A percentile compares a stretch with the other conserved stretches of the same genome.
Conservation (phyloP, 2,113 vertebrate genomes). For the Antennarius striatus region DNA sequence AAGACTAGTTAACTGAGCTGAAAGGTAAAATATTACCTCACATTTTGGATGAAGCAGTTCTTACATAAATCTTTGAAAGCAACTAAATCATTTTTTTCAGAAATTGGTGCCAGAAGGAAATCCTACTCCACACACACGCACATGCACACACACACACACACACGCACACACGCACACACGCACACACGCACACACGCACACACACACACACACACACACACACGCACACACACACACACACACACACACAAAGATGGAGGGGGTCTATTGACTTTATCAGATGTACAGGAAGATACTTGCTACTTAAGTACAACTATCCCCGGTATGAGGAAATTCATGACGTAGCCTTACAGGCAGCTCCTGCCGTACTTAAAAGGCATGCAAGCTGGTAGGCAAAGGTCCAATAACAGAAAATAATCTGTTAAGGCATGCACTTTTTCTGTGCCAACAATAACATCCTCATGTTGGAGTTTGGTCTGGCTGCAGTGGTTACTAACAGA, state of each 20-base stretch:
- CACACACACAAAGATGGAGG: constrained; percentile 7
- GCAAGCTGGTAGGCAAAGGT: constrained; percentile 45
- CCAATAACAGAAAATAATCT: constrained; percentile 43
- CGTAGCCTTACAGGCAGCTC: constrained; percentile 31
- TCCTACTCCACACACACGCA: constrained; percentile 10
- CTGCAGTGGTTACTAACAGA: constrained; percentile 32
- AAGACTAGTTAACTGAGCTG: constrained; percentile 34
- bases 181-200: no score
- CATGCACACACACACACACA: no score
- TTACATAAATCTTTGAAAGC: constrained; percentile 43
- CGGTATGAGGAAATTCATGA: constrained; percentile 56
- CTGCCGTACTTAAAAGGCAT: constrained; percentile 34
- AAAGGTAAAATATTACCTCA: constrained; percentile 57
- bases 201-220: no score
- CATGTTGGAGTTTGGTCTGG: constrained; percentile 33
- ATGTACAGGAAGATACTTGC: constrained; percentile 33
- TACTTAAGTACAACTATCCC: constrained; percentile 48
- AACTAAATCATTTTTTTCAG: constrained; percentile 61
- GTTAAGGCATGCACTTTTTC: constrained; percentile 39
- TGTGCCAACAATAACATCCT: constrained; percentile 68
- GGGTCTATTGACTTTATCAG: constrained; percentile 59
- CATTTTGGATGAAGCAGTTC: constrained; percentile 47
- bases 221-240: no score
- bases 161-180: no score
- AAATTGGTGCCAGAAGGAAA: constrained; percentile 40